Base-by-base conservation (phyloP, 2,113 vertebrate genomes). In the Indicator maculatus region DNA sequence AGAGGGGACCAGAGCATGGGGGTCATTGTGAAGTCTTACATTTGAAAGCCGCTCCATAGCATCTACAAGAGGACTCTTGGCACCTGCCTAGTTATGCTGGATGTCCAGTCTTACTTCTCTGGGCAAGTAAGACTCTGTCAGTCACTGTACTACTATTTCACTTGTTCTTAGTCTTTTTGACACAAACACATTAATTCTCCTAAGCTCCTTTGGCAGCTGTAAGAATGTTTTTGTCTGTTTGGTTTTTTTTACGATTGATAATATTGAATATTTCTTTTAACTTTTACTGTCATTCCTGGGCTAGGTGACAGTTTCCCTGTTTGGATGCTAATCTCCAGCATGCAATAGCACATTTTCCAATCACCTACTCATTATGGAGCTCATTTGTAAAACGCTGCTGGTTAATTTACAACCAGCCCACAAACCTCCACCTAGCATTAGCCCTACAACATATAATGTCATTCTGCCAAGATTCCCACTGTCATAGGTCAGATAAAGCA, bases 251-350 rank as follows among this genome's bases (percentile, higher is more conserved):
- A 86, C 94, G 59, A 96, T 94, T 89, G 78, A 91, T 95, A 89
- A 88, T 93, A 89, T 71, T 63, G 61, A 88, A 65, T 96, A 91
- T 93, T 95, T 91, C 71, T 93, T 90, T 95, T 90, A 88, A 75
- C 75, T 93, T 87, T 90, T 85, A 45, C 71, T 94, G 65, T 47
- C 52, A 44, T 74, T 93, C n/a, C 44, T 81, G 75, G 52, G 11
- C 52, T 56, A 58, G 39, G 69, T 76, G 83, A 73, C 85, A 73
- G 61, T 69, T 83, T 72, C 89, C 94, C 39, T 89, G 44, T 70
- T 79, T 0, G 2, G 41, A 73, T 83, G 81, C 79, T 89, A 74
- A 78, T 76, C 75, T 92, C 41, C n/a, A 83, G 61, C 27, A 12
- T 33, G 64, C 86, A 91, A n/a, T 63, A 72, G 66, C 70, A 85